Percentiles rank a stretch among this genome's conserved stretches.
These are phyloP conservation scores for Patella vulgata DNA, from an alignment of 1,140 invertebrate species.

Conservation along the genomic window DNA sequence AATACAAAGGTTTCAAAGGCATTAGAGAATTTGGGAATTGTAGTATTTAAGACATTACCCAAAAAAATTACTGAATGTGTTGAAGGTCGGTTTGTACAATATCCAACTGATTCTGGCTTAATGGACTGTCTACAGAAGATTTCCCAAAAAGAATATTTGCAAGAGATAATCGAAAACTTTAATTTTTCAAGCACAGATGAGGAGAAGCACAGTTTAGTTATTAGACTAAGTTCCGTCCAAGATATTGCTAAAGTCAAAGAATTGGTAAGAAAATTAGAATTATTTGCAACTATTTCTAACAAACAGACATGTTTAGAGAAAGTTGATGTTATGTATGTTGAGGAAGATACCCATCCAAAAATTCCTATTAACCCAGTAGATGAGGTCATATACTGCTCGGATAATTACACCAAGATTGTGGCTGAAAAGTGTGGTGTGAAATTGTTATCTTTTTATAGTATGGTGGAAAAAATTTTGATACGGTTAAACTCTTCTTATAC, in stretches of 20 bases:
- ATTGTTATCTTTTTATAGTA: neutral
- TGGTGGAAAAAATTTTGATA: conserved; percentile 2
- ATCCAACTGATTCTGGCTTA: conserved; percentile 8
- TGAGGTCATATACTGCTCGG: neutral
- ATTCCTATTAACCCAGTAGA: conserved; percentile 6
- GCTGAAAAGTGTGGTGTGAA: conserved; percentile 8
- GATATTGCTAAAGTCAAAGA: no score
- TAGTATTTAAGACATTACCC: conserved; percentile 11
- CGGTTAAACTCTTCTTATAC: neutral
- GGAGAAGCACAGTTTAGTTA: neutral
- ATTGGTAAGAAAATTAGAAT: no score
- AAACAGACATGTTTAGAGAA: no score
- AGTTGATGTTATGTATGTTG: neutral
- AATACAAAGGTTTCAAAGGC: neutral
- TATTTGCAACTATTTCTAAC: no score
- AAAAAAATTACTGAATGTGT: conserved; percentile 6
- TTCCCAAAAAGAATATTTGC: neutral
- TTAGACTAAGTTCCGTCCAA: neutral
- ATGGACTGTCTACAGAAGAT: conserved; percentile 1
- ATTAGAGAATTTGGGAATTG: conserved; percentile 9
- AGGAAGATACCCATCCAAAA: conserved; percentile 1
- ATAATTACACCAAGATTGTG: neutral
- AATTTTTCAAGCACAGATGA: neutral
- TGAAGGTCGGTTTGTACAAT: conserved; percentile 12
- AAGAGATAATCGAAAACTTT: neutral